These are phyloP conservation scores for Gonatopus flavifemur DNA, from an alignment of 1,140 invertebrate genomes.

Conservation along the genomic window DNA sequence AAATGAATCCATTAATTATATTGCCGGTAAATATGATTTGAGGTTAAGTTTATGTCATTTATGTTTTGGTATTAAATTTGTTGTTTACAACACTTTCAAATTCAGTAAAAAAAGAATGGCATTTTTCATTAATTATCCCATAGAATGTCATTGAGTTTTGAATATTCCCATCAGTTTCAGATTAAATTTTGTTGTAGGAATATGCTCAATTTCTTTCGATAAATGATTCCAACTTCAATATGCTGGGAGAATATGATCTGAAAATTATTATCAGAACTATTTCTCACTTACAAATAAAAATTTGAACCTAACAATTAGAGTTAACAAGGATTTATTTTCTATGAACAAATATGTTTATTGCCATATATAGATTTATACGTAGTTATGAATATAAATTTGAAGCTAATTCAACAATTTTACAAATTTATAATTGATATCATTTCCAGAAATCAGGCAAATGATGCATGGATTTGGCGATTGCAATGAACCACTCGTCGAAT, in stretches of 20 bases:
- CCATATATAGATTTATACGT: not conserved
- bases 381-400: not conserved
- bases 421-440: slow-evolving; percentile 6
- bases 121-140: not conserved
- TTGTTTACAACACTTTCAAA: no score
- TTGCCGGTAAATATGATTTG: slow-evolving; percentile 27
- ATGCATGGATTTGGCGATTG: slow-evolving; percentile 70
- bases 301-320: not conserved
- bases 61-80: no score
- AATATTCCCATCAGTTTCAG: not conserved
- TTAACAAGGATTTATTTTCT: not conserved
- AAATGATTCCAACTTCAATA: not conserved
- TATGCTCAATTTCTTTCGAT: slow-evolving; percentile 3
- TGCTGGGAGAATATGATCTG: not conserved
- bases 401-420: not conserved
- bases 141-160: not conserved
- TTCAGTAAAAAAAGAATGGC: no score
- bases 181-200: no score
- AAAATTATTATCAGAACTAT: not conserved
- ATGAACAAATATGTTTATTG: not conserved
- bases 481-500: slow-evolving; percentile 60
- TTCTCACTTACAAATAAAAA: not conserved
- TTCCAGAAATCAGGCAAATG: slow-evolving; percentile 64
- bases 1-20: slow-evolving; percentile 36
- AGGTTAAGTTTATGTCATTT: no score